A percentile compares a stretch with the other conserved stretches of the same genome.
phyloP scores from a whole-genome alignment of 1,140 invertebrate genomes.

The Tenebrio molitor region DNA sequence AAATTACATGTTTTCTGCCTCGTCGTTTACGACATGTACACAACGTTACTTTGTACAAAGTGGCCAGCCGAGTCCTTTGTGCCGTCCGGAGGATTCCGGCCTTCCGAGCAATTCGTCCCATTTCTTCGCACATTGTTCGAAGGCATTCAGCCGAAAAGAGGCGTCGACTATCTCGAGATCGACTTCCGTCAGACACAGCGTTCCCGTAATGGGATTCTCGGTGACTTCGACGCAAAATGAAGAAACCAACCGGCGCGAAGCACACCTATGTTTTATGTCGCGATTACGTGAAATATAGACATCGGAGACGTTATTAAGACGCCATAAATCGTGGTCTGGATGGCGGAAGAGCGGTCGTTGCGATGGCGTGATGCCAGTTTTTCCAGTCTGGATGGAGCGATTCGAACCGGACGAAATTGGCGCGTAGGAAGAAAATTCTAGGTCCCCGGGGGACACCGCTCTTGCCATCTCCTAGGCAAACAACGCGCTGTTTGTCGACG shows the following conservation, averaged over 20 bases:
- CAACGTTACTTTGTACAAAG: constrained; percentile 24
- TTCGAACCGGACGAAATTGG: neutral
- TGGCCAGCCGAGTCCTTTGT: constrained; percentile 18
- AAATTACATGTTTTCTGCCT: constrained; percentile 32
- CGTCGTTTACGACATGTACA: constrained; percentile 20
- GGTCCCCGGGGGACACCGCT: neutral
- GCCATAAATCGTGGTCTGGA: neutral
- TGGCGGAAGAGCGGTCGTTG: neutral
- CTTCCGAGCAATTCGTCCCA: too few species aligned
- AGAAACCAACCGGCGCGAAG: neutral
- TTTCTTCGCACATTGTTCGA: constrained; percentile 29
- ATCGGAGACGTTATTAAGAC: neutral
- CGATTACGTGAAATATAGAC: too few species aligned
- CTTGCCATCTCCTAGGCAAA: constrained; percentile 17
- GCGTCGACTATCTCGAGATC: constrained; percentile 18
- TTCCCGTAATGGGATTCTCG: neutral
- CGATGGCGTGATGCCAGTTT: too few species aligned
- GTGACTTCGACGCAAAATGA: neutral
- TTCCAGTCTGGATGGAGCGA: too few species aligned
- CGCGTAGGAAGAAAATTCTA: constrained; percentile 26
- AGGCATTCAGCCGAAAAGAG: constrained; percentile 24
- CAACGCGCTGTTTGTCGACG: constrained; percentile 17
- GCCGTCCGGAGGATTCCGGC: too few species aligned
- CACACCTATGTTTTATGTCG: too few species aligned
- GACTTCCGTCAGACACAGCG: constrained; percentile 15